These are phyloP conservation scores for Lepidocolaptes lacrymiger DNA, from an alignment of 2,797 vertebrate genomes.

Conservation along the genomic window DNA sequence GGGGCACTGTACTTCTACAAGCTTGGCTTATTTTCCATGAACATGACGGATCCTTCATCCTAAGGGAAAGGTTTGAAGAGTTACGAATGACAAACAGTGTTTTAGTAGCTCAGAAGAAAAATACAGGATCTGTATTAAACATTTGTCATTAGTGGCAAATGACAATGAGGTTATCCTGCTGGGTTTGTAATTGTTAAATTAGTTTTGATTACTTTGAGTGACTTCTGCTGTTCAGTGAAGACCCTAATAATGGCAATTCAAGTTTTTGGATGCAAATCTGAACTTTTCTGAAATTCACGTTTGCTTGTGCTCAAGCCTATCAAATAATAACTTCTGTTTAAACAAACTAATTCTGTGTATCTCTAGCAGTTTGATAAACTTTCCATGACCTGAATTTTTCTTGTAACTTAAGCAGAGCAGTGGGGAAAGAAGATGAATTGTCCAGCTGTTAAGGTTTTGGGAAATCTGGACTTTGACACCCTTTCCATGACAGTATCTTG, in stretches of 20 bases:
- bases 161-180: neutral
- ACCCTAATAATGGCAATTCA: neutral
- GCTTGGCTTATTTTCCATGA: neutral
- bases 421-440: neutral
- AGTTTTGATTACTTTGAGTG: neutral
- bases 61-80: neutral
- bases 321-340: neutral
- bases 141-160: neutral
- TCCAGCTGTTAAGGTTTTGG: neutral
- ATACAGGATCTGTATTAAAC: neutral
- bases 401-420: neutral
- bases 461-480: neutral
- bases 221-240: neutral
- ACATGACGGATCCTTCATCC: neutral
- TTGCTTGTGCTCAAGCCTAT: neutral
- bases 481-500: neutral
- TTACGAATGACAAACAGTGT: neutral
- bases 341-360: neutral
- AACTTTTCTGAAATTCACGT: neutral
- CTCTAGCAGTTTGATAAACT: neutral
- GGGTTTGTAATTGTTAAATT: neutral
- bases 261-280: neutral
- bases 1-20: neutral
- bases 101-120: constrained; percentile 12
- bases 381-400: neutral